Conservation (phyloP, 2,113 vertebrate genomes). For the Amphiprion ocellaris region DNA sequence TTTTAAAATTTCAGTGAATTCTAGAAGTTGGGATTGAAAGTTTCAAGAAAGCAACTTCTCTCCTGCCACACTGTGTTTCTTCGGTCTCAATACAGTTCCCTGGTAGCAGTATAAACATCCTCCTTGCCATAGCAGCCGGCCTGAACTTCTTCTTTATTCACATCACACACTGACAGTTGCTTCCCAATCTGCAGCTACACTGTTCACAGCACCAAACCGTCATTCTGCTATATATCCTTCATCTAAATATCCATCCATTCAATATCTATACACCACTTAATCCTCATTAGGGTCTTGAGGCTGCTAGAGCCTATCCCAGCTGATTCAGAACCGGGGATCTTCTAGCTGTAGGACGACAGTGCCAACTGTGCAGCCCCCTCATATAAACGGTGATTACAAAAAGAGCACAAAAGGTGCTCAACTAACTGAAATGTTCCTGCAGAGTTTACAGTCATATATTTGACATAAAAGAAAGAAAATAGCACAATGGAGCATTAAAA, state of each 20-base stretch:
- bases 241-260: neutral
- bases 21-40: neutral
- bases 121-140: constrained; percentile 9
- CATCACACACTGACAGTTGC: constrained; percentile 40
- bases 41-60: neutral
- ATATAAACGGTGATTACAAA: neutral
- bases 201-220: neutral
- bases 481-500: neutral
- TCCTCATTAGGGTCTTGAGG: too few species aligned
- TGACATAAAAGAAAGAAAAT: neutral
- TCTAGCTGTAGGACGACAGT: too few species aligned
- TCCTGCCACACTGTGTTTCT: neutral
- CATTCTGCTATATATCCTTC: too few species aligned
- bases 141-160: constrained; percentile 43
- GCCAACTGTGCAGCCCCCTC: too few species aligned
- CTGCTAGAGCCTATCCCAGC: too few species aligned
- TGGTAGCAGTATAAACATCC: constrained; percentile 36
- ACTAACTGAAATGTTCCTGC: neutral
- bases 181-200: neutral
- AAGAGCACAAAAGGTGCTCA: neutral
- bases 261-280: too few species aligned
- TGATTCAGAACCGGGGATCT: too few species aligned
- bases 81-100: constrained; percentile 3
- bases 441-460: neutral
- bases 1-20: neutral